These are phyloP conservation scores for Potorous gilbertii DNA, from an alignment of 2,797 vertebrate genomes.

Conservation along the genomic window DNA sequence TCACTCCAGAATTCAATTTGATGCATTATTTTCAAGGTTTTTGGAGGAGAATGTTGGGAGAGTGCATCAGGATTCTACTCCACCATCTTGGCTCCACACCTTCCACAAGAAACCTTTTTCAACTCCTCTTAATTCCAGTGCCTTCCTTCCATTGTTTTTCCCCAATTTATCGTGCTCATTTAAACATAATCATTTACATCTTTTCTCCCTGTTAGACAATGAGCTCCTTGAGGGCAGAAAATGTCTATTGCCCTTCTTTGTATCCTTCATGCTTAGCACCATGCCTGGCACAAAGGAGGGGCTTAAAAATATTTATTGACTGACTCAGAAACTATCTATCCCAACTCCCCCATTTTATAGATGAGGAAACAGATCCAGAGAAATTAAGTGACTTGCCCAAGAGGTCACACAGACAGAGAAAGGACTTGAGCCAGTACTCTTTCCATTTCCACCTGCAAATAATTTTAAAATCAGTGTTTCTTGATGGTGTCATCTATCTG, in stretches of 20 bases:
- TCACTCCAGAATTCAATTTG: not conserved
- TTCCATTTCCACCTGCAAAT: conserved; percentile 3
- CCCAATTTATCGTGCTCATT: not conserved
- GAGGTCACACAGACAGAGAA: not conserved
- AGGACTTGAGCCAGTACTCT: not conserved
- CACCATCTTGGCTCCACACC: not conserved
- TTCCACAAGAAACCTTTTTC: not conserved
- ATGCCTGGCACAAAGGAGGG: not conserved
- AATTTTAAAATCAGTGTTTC: not conserved
- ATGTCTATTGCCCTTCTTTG: not conserved
- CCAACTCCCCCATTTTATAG: not conserved
- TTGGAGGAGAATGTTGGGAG: not conserved
- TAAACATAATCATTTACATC: not conserved
- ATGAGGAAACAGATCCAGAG: not conserved
- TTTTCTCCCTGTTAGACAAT: not conserved
- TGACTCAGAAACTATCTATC: not conserved
- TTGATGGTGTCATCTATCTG: not conserved
- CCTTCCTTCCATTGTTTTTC: not conserved
- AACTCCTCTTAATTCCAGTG: not conserved
- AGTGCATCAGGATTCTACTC: not conserved
- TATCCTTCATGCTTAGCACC: not conserved
- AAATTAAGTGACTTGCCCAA: not conserved
- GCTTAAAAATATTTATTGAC: not conserved
- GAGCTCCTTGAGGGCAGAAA: not conserved
- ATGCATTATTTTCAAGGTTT: not conserved